Percentiles rank a stretch among this genome's conserved stretches.
These are phyloP conservation scores for Mantis religiosa DNA, from an alignment of 2,888 invertebrate genomes.

Conservation along the genomic window DNA sequence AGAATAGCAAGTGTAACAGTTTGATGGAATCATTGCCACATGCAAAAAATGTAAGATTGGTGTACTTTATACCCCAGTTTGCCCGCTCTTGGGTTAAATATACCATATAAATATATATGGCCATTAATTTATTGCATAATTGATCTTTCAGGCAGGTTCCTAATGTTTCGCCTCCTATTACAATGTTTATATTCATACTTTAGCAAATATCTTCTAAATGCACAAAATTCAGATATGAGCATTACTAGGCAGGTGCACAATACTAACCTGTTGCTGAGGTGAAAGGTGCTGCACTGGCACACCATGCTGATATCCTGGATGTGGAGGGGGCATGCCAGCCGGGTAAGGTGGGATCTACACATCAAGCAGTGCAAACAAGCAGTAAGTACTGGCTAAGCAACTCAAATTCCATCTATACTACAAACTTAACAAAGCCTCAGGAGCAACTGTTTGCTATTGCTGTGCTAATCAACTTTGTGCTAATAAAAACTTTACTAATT, in stretches of 20 bases:
- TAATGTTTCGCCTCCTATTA: no score
- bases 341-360: conserved; percentile 35
- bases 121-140: no score
- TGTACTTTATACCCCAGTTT: no score
- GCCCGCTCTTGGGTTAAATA: no score
- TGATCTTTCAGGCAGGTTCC: no score
- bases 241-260: neutral
- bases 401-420: neutral
- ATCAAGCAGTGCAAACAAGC: conserved; percentile 9
- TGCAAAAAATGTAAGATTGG: no score
- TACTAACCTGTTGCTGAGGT: conserved; percentile 28
- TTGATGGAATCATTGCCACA: no score
- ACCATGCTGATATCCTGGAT: conserved; percentile 26
- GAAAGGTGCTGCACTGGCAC: conserved; percentile 14
- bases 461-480: no score
- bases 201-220: neutral
- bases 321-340: conserved; percentile 28
- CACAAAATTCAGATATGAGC: neutral
- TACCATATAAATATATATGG: no score
- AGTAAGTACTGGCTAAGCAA: neutral
- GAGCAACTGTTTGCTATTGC: neutral
- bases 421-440: neutral
- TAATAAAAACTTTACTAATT: no score
- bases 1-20: no score
- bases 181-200: no score